Conservation (phyloP, 2,113 vertebrate species). For the Elaphurus davidianus region DNA sequence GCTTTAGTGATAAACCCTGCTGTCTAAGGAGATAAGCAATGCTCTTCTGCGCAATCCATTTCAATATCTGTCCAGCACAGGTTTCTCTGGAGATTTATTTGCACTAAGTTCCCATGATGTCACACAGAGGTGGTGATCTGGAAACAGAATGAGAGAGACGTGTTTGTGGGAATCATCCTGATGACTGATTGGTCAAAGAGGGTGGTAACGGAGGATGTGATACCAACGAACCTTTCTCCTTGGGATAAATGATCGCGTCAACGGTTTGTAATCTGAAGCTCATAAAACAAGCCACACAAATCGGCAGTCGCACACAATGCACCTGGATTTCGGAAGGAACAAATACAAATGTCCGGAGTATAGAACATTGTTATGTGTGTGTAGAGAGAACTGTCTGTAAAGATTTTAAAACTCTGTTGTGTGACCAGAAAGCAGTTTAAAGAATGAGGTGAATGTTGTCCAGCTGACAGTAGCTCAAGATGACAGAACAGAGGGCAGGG, state of each 20-base stretch:
- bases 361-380: neutral
- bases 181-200: neutral
- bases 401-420: neutral
- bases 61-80: conserved; percentile 63
- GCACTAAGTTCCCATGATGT: conserved; percentile 50
- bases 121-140: conserved; percentile 58
- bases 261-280: neutral
- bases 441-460: neutral
- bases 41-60: conserved; percentile 38
- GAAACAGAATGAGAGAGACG: conserved; percentile 19
- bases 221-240: neutral
- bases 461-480: neutral
- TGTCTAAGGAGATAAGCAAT: conserved; percentile 51
- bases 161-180: conserved; percentile 30
- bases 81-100: conserved; percentile 60
- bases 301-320: neutral
- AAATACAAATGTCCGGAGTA: neutral
- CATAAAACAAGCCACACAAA: neutral
- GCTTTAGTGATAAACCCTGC: conserved; percentile 35
- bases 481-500: neutral
- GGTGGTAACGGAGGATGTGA: neutral
- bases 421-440: neutral
- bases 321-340: neutral
- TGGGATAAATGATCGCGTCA: neutral
- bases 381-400: neutral